Evolutionary conservation across 2,797 vertebrate species (phyloP), one percentile per base, ranked within the genome.

Genomic region (Centropyge bicolor): DNA sequence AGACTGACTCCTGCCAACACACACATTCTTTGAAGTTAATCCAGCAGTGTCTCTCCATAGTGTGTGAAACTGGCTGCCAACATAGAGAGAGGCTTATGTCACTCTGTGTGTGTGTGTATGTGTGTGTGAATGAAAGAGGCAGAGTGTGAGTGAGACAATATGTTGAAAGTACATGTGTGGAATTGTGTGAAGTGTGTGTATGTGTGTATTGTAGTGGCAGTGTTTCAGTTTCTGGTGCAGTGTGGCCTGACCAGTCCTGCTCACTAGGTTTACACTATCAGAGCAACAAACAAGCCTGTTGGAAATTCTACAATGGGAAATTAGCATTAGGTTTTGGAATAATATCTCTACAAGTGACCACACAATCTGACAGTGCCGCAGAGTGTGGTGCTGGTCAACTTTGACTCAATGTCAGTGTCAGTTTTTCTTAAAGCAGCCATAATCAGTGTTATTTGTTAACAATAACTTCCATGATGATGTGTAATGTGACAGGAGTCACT

Each of bases 1-100:
- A 38, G 55, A 49, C 16, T 36, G n/a, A 52, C 48, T 68, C 22
- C 20, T 65, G 62, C 66, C 54, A 66, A 59, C 31, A 41, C 49
- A 54, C 69, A 54, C 40, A 24, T 22, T 51, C 59, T 75, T 80
- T 72, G 62, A 71, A 78, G 75, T 40, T 81, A 85, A 82, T 74
- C 73, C 70, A 78, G 77, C 80, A 68, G 69, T 64, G 59, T 70
- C 52, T 81, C 65, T 70, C 70, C 1, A 12, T 55, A 2, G 70
- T 59, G 78, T 81, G 40, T 71, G 55, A 75, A 64, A 69, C 72
- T 86, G 82, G 62, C 78, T 76, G 64, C 61, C 57, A 76, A 46
- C 69, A 72, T n/a, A 65, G 38, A 71, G 13, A 60, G 41, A 48
- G 71, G 70, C 62, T 74, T 70, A 77, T 71, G 67, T 64, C 73